Conservation (phyloP, 2,113 vertebrate genomes). For the Cygnus atratus region DNA sequence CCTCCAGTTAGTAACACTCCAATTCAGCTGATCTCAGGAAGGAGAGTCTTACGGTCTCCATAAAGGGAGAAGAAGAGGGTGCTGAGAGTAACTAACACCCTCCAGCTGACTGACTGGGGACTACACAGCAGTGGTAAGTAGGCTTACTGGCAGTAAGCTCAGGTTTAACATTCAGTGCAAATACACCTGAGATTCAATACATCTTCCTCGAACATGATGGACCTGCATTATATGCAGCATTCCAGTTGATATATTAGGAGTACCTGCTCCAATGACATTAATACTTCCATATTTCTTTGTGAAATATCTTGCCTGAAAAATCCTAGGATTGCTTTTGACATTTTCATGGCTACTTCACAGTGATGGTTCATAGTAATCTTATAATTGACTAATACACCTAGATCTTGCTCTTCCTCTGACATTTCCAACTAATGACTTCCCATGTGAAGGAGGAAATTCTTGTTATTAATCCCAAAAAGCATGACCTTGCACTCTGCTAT, state of each 20-base stretch:
- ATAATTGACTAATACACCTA: slow-evolving; percentile 66
- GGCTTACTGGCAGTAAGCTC: background rate
- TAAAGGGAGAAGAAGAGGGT: background rate
- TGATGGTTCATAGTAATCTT: slow-evolving; percentile 55
- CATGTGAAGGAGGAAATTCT: slow-evolving; percentile 24
- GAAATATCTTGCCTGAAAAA: slow-evolving; percentile 61
- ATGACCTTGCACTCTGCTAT: slow-evolving; percentile 23
- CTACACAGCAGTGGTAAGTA: background rate
- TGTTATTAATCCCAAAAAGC: slow-evolving; percentile 50
- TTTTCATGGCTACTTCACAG: slow-evolving; percentile 65
- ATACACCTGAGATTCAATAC: slow-evolving; percentile 52
- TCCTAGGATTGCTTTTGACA: slow-evolving; percentile 68
- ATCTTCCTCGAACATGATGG: slow-evolving; percentile 44
- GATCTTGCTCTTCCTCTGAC: slow-evolving; percentile 61
- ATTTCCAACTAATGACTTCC: slow-evolving; percentile 63
- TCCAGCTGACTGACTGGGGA: background rate
- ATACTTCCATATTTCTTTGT: slow-evolving; percentile 68
- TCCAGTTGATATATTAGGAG: slow-evolving; percentile 59
- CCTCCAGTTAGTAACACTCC: background rate
- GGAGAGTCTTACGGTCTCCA: background rate
- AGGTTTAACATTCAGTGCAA: slow-evolving; percentile 36
- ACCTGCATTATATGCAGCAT: slow-evolving; percentile 48
- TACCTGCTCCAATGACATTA: slow-evolving; percentile 62
- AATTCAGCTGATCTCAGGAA: background rate
- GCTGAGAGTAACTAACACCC: background rate